Base-by-base conservation (phyloP, 2,797 vertebrate genomes). In the Rhinichthys osculus region DNA sequence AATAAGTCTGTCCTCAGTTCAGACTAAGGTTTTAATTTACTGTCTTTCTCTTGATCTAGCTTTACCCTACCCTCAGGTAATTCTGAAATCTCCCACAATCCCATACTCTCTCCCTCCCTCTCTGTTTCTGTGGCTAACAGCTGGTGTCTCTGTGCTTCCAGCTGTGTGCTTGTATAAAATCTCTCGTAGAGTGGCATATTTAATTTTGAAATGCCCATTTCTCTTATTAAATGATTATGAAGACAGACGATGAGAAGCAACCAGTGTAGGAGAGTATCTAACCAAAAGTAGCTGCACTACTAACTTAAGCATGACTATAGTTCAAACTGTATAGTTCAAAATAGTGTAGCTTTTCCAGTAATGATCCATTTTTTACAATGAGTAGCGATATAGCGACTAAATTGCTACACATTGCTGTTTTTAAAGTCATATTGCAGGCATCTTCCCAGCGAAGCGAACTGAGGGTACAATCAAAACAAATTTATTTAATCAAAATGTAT, bases 1-100 rank as follows among this genome's bases (percentile, higher is more conserved):
- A 83, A 84, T 67, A 54, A 66, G 91, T 92, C 91, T 83, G 90
- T 79, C 27, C 72, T 66, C 5, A 38, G 35, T 38, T 80, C 89
- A 87, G 54, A 40, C 90, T 87, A 66, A 47, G 38, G 21, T 59
- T 85, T 79, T 78, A 85, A 78, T 78, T 14, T 69, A 79, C 67
- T 35, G 67, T 40, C 62, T 78, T 54, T 70, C 57, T 83, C 64
- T 81, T 91, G 89, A 90, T 91, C 92, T 92, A 93, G 92, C 93
- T 93, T 69, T 67, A 54, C 47, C 73, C n/a, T 69, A 57, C 62
- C 74, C 74, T 70, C 64, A 78, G 66, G 81, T 69, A 35, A 79
- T 64, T 40, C 38, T 57, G 1, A 81, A 73, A 79, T 81, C 77
- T 81, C 57, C 78, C 57, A 85, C 78, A 86, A 81, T 82, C 80